Percentiles rank a stretch among this genome's conserved stretches.
These are phyloP conservation scores for Camponotus floridanus DNA, from an alignment of 1,140 invertebrate genomes.

Conservation along the genomic window DNA sequence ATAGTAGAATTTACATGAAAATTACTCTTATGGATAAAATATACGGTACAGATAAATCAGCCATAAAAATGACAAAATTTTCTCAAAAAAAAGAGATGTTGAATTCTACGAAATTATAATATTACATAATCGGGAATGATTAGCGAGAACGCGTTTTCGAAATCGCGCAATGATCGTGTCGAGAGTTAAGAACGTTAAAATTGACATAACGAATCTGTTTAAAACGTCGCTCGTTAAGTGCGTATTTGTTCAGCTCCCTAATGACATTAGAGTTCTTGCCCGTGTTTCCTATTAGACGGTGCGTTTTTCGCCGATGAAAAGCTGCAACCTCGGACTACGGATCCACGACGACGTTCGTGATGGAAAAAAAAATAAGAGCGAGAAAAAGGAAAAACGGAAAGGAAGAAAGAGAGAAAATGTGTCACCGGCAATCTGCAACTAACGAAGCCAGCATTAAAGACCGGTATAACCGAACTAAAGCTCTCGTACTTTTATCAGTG, in stretches of 20 bases:
- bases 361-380: constrained; percentile 4
- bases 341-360: neutral
- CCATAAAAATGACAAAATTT: neutral
- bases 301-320: constrained; percentile 53
- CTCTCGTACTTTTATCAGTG: neutral
- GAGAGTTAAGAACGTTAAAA: neutral
- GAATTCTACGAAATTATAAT: neutral
- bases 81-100: neutral
- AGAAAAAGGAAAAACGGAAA: neutral
- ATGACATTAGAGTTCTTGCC: constrained; percentile 49
- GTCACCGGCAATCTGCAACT: constrained; percentile 53
- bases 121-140: constrained; percentile 11
- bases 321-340: constrained; percentile 43
- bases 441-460: constrained; percentile 55
- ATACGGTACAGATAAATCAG: neutral
- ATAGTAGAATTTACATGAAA: neutral
- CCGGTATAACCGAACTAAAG: constrained; percentile 2
- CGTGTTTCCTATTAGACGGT: constrained; percentile 36
- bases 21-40: neutral
- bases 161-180: neutral
- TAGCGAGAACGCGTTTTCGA: neutral
- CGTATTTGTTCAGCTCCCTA: constrained; percentile 43
- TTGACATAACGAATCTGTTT: constrained; percentile 37
- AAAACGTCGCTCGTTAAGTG: constrained; percentile 51
- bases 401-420: constrained; percentile 23